phyloP scores from a whole-genome alignment of 2,113 vertebrate genomes.

The Hyperoodon ampullatus region DNA sequence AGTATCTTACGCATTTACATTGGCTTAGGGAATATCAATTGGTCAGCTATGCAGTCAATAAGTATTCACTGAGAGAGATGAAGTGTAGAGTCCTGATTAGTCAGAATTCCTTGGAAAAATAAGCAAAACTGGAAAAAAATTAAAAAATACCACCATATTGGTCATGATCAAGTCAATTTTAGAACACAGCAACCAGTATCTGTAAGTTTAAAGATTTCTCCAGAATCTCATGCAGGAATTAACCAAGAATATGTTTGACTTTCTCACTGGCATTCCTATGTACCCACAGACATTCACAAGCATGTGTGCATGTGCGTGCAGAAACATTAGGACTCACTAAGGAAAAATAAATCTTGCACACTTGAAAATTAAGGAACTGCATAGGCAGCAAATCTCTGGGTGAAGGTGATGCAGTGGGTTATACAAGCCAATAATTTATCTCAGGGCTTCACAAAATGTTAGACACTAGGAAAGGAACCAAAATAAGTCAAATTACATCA shows the following conservation, averaged over 20 bases:
- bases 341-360: conserved; percentile 79
- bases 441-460: conserved; percentile 77
- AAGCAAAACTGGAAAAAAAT: conserved; percentile 28
- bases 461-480: conserved; percentile 77
- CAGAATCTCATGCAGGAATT: conserved; percentile 8
- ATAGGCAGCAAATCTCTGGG: conserved; percentile 73
- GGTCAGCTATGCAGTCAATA: background rate
- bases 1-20: background rate
- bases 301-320: background rate
- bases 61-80: background rate
- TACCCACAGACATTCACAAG: background rate
- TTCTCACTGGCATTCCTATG: conserved; percentile 14
- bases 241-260: background rate
- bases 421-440: conserved; percentile 73
- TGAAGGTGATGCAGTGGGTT: conserved; percentile 42
- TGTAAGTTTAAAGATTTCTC: conserved; percentile 19
- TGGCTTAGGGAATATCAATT: background rate
- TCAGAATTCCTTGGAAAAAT: conserved; percentile 21
- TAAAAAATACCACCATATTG: background rate
- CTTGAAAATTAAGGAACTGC: conserved; percentile 75
- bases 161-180: background rate
- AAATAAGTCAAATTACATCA: conserved; percentile 77
- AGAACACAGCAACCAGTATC: background rate
- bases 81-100: background rate
- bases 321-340: conserved; percentile 65